These are phyloP conservation scores for Eonycteris spelaea DNA, from an alignment of 2,113 vertebrate species.

Conservation along the genomic window DNA sequence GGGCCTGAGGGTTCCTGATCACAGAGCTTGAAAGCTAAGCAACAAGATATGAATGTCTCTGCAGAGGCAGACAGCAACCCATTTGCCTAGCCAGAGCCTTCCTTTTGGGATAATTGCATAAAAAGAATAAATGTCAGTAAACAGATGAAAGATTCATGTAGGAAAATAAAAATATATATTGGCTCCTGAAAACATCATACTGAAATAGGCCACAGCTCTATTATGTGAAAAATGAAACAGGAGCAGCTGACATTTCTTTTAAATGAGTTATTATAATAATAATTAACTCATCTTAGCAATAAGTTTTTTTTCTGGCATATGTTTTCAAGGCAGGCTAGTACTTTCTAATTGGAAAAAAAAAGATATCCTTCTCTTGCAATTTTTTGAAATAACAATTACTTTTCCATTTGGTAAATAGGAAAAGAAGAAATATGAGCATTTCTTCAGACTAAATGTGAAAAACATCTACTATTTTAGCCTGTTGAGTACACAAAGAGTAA, in stretches of 20 bases:
- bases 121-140: constrained; percentile 78
- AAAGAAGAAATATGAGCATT: neutral
- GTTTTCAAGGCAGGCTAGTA: constrained; percentile 9
- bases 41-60: constrained; percentile 81
- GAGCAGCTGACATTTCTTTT: constrained; percentile 71
- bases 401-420: constrained; percentile 5
- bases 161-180: constrained; percentile 70
- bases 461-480: neutral
- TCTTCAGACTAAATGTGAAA: neutral
- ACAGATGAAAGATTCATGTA: constrained; percentile 78
- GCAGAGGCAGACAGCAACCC: constrained; percentile 79
- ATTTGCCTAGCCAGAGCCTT: constrained; percentile 75
- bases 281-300: constrained; percentile 21
- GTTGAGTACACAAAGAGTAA: neutral
- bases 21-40: constrained; percentile 80
- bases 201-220: constrained; percentile 63
- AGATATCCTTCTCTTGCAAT: neutral
- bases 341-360: constrained; percentile 15
- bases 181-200: constrained; percentile 62
- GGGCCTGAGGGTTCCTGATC: constrained; percentile 81
- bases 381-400: constrained; percentile 29
- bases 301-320: constrained; percentile 59
- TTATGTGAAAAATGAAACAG: constrained; percentile 65
- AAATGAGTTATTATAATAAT: constrained; percentile 33
- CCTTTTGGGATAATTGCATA: constrained; percentile 83